Percentiles rank a stretch among this genome's conserved stretches.
phyloP scores from a whole-genome alignment of 1,140 invertebrate species.

The Zaprionus ornatus region DNA sequence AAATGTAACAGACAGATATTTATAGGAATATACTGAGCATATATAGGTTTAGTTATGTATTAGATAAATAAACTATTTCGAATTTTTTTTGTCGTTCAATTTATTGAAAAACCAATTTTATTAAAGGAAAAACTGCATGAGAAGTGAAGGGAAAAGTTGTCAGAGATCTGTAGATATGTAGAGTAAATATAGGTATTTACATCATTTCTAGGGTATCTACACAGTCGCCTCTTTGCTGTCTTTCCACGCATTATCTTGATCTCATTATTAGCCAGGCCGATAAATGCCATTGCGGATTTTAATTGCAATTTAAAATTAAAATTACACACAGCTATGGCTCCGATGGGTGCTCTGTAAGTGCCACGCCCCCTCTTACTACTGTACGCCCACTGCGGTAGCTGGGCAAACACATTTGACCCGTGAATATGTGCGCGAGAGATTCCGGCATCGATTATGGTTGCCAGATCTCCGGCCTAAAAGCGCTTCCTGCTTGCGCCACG shows the following conservation, averaged over 20 bases:
- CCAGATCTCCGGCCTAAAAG: constrained; percentile 41
- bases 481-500: constrained; percentile 25
- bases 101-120: constrained; percentile 31
- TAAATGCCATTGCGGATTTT: constrained; percentile 54
- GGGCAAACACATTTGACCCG: constrained; percentile 37
- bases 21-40: too few species aligned
- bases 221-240: neutral
- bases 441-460: constrained; percentile 32
- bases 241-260: neutral
- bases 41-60: too few species aligned
- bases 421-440: constrained; percentile 28
- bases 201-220: neutral
- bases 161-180: neutral
- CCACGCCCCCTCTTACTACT: too few species aligned
- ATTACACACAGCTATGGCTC: constrained; percentile 9
- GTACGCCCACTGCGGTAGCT: neutral
- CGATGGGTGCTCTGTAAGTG: neutral
- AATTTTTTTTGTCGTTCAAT: neutral
- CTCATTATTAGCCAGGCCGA: constrained; percentile 21
- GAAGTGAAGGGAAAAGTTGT: neutral
- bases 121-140: constrained; percentile 6
- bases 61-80: neutral
- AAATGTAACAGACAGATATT: neutral
- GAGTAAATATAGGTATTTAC: neutral
- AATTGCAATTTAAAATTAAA: constrained; percentile 75